Conservation (phyloP, 2,888 invertebrate species). For the Erannis defoliaria region DNA sequence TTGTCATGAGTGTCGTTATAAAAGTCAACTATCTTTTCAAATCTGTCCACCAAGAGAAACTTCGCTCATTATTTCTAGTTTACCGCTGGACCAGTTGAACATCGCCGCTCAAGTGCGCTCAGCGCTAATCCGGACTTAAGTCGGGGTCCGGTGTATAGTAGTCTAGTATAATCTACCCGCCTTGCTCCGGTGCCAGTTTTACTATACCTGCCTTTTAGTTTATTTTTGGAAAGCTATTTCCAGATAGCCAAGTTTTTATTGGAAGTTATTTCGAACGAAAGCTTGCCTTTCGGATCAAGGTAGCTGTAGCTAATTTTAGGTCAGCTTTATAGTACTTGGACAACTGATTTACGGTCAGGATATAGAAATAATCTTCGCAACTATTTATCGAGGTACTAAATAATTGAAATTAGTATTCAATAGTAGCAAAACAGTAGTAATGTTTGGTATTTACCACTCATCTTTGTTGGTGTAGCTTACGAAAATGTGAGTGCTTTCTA, state of each 20-base stretch:
- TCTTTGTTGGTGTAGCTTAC: no score
- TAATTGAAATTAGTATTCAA: no score
- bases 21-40: neutral
- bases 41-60: neutral
- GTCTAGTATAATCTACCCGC: constrained; percentile 15
- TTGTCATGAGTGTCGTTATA: neutral
- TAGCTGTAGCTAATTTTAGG: no score
- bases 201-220: neutral
- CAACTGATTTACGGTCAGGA: no score
- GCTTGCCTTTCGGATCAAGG: no score
- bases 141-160: constrained; percentile 5
- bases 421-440: no score
- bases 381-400: no score
- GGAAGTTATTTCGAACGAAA: neutral
- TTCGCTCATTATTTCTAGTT: constrained; percentile 20
- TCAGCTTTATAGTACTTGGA: no score
- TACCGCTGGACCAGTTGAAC: constrained; percentile 10
- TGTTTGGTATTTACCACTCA: no score
- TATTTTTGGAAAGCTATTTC: constrained; percentile 3
- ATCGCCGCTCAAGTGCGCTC: constrained; percentile 10
- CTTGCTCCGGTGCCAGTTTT: neutral
- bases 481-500: no score
- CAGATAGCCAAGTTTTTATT: neutral
- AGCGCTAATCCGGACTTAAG: constrained; percentile 13
- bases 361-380: no score